These are phyloP conservation scores for Icerya purchasi DNA, from an alignment of 2,888 invertebrate genomes.

Conservation along the genomic window DNA sequence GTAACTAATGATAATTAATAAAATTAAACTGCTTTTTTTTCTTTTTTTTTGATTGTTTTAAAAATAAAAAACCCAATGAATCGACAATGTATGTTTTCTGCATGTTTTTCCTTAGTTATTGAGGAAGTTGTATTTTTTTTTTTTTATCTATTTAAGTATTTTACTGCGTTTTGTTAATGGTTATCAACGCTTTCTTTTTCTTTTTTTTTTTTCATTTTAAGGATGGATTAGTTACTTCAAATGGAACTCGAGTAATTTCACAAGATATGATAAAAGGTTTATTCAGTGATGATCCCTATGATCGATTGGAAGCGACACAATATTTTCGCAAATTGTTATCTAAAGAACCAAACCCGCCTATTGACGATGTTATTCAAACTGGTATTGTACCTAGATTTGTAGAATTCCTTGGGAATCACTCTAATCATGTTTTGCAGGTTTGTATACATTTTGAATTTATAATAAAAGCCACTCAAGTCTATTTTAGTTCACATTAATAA, in stretches of 20 bases:
- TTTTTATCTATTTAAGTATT: neutral
- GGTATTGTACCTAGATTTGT: constrained; percentile 90
- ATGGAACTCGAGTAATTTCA: constrained; percentile 31
- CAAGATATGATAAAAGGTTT: constrained; percentile 67
- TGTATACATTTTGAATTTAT: no score
- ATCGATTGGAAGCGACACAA: constrained; percentile 55
- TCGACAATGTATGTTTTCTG: no score
- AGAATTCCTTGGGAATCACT: constrained; percentile 45
- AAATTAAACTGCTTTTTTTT: no score
- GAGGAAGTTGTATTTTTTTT: neutral
- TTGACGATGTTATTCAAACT: constrained; percentile 83
- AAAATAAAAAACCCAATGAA: no score
- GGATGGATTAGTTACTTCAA: neutral
- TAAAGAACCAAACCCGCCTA: constrained; percentile 88
- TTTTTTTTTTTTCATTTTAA: no score
- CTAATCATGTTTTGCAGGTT: constrained; percentile 17
- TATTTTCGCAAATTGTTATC: constrained; percentile 78
- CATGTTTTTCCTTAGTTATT: no score
- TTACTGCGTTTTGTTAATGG: neutral
- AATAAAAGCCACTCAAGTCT: no score
- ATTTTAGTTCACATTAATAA: no score
- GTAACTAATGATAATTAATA: no score
- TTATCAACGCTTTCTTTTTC: no score
- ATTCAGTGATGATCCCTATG: constrained; percentile 49
- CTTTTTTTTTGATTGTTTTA: no score